Conservation (phyloP, 2,113 vertebrate species). For the Balaeniceps rex region DNA sequence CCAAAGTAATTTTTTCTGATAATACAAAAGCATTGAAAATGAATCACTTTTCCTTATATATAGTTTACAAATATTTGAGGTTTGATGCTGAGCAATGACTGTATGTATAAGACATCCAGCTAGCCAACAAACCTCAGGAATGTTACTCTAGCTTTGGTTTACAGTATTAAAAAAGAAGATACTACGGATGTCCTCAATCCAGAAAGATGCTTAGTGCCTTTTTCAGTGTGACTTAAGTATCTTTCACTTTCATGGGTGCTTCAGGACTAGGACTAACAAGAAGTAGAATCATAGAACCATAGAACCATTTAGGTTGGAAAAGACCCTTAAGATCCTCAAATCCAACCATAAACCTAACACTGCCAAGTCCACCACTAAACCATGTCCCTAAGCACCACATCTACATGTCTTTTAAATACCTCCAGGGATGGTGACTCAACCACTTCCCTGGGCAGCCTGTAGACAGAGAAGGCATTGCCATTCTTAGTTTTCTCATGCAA, state of each 20-base stretch:
- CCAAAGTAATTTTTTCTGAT: background rate
- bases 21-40: background rate
- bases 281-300: background rate
- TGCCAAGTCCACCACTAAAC: background rate
- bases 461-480: background rate
- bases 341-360: background rate
- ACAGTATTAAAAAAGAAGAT: background rate
- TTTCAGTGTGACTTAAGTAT: background rate
- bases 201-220: background rate
- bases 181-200: background rate
- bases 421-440: background rate
- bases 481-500: background rate
- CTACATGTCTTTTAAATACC: background rate
- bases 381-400: background rate
- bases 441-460: background rate
- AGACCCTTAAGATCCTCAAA: background rate
- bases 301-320: background rate
- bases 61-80: background rate
- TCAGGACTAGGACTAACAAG: background rate
- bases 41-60: background rate
- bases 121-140: background rate
- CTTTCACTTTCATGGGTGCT: background rate
- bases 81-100: background rate
- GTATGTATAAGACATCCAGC: background rate
- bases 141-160: background rate